A percentile compares a stretch with the other conserved stretches of the same genome.
phyloP scores from a whole-genome alignment of 2,888 invertebrate species.

The Athalia cordata region DNA sequence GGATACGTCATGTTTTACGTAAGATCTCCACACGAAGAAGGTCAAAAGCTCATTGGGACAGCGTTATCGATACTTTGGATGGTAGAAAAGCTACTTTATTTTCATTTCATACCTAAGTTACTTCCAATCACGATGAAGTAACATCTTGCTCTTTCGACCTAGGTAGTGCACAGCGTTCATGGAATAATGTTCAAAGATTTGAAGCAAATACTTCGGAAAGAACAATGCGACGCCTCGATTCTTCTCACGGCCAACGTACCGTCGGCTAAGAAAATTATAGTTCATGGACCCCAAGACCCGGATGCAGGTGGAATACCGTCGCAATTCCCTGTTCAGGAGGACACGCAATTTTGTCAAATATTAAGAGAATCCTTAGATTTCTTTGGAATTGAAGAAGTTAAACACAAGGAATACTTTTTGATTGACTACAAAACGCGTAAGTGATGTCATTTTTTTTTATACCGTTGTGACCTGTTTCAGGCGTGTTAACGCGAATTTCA shows the following conservation, averaged over 20 bases:
- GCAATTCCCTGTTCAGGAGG: conserved; percentile 98
- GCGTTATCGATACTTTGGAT: conserved; percentile 98
- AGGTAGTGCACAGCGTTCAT: conserved; percentile 98
- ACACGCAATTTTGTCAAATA: conserved; percentile 96
- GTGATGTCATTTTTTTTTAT: conserved; percentile 62
- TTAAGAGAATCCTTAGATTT: conserved; percentile 97
- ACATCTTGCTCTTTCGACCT: conserved; percentile 56
- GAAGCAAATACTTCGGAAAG: conserved; percentile 98
- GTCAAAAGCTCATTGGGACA: conserved; percentile 94
- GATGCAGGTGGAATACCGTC: conserved; percentile 97
- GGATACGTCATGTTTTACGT: conserved; percentile 99
- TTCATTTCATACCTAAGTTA: not conserved
- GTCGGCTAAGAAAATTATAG: conserved; percentile 98
- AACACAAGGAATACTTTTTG: conserved; percentile 93
- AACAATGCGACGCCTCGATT: conserved; percentile 99
- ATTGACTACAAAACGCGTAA: conserved; percentile 98
- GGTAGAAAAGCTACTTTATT: conserved; percentile 76
- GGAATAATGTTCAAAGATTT: conserved; percentile 99
- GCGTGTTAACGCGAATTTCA: not conserved
- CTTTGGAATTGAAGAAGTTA: conserved; percentile 94
- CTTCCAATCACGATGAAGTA: conserved; percentile 6
- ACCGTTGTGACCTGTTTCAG: not conserved
- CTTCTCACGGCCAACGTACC: conserved; percentile 98
- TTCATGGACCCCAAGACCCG: conserved; percentile 93
- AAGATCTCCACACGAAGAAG: conserved; percentile 95